Evolutionary conservation across 2,797 vertebrate species (phyloP), one percentile per base, ranked within the genome.

Genomic region (Enteromius trimaculatus): DNA sequence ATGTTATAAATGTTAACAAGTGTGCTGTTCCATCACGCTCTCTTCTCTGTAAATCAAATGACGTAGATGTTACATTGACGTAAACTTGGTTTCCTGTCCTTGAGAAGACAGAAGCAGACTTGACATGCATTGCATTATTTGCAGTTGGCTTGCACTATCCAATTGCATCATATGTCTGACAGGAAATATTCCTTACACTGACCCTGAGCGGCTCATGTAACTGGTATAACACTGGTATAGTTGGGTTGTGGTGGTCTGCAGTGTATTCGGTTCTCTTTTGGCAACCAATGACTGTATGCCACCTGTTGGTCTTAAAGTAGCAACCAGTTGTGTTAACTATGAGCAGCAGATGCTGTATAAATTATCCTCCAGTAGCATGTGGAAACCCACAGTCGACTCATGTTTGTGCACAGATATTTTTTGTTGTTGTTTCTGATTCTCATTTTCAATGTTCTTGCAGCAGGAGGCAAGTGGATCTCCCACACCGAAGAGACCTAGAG

Each of bases 401-500:
- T 13, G 23, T 23, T 3, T 47, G 53, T 62, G 37, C n/a, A 16
- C 2, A 21, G 0, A 34, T 13, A 10, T 26, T 26, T 58, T 17
- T 7, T 44, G 2, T 16, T 75, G 16, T 7, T 44, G 5, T 65
- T 23, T 53, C 2, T 9, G 44, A 13, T 17, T 23, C 14, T 29
- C 17, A 2, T 0, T 79, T 21, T 69, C 6, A 2, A 29, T 14
- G 70, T 79, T 70, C 84, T 51, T 88, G 77, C 84, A 49, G 89
- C 94, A 98, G 95, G 97, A 98, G 84, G 94, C 96, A 83, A 97
- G 96, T 0, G 97, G 96, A 81, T 97, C 97, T 84, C 97, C 97
- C 0, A 94, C 95, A 91, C 96, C 96, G 79, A 98, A 98, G 95
- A 96, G 96, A 94, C 93, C 97, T 88, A 95, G 97, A 84, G 97